These are phyloP conservation scores for Trichosurus vulpecula DNA, from an alignment of 2,797 vertebrate species.

Conservation along the genomic window DNA sequence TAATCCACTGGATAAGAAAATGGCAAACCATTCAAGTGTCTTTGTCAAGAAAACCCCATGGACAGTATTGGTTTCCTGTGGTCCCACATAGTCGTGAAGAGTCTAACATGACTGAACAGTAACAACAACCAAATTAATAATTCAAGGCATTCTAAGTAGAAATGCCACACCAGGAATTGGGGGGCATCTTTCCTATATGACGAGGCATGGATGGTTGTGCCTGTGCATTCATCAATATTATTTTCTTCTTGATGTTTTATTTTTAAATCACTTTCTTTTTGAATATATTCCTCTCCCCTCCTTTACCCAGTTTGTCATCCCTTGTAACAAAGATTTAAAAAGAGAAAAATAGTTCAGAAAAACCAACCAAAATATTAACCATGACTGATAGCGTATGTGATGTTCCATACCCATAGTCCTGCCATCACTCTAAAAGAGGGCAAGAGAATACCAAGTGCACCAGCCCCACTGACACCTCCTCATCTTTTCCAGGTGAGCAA, in stretches of 20 bases:
- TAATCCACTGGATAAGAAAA: neutral
- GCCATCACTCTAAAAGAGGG: neutral
- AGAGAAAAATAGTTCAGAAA: neutral
- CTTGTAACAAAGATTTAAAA: neutral
- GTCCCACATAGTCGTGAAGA: neutral
- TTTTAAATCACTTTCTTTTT: neutral
- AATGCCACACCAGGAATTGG: neutral
- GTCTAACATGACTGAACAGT: neutral
- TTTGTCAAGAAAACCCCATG: neutral
- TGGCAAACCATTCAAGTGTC: neutral
- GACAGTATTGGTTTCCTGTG: neutral
- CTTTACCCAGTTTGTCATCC: neutral
- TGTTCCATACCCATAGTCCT: neutral
- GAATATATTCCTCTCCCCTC: neutral
- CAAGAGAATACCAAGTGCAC: neutral
- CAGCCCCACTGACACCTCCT: neutral
- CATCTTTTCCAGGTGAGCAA: neutral
- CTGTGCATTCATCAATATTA: neutral
- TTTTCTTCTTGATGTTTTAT: neutral
- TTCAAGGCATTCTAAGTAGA: neutral
- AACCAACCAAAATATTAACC: neutral
- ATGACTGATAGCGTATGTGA: neutral
- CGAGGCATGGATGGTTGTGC: neutral
- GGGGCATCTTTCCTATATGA: neutral
- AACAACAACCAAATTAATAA: neutral